Evolutionary conservation across 1,140 invertebrate species (phyloP).

Genomic region (Sinella curviseta): DNA sequence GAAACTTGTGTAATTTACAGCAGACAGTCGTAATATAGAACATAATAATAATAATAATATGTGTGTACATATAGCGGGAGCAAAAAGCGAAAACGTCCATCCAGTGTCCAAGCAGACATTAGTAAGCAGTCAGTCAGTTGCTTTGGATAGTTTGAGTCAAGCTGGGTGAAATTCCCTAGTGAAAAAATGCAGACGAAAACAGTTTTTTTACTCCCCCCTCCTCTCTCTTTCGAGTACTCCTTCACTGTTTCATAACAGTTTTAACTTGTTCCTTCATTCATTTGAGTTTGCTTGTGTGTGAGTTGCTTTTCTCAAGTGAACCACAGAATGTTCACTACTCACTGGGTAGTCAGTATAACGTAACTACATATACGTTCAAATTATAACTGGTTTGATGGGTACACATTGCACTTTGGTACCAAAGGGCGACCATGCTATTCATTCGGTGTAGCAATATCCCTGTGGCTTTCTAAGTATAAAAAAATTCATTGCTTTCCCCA

Average conservation of each 20-base stretch:
- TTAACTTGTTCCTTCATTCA: too few species aligned
- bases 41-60: too few species aligned
- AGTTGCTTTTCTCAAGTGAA: not conserved
- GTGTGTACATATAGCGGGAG: too few species aligned
- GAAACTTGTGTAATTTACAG: not conserved
- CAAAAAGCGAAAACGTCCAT: too few species aligned
- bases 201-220: not conserved
- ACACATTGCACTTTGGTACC: not conserved
- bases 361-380: too few species aligned
- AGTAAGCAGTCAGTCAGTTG: not conserved
- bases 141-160: too few species aligned
- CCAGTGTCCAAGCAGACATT: not conserved
- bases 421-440: not conserved
- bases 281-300: not conserved
- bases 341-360: too few species aligned
- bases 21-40: too few species aligned
- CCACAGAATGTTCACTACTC: too few species aligned
- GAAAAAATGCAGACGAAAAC: not conserved
- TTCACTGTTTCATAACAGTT: not conserved
- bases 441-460: too few species aligned
- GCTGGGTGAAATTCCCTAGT: not conserved
- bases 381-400: too few species aligned
- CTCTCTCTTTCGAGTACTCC: not conserved
- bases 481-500: not conserved
- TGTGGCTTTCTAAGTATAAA: not conserved